phyloP scores from a whole-genome alignment of 2,888 invertebrate genomes.

The Mechanitis messenoides region DNA sequence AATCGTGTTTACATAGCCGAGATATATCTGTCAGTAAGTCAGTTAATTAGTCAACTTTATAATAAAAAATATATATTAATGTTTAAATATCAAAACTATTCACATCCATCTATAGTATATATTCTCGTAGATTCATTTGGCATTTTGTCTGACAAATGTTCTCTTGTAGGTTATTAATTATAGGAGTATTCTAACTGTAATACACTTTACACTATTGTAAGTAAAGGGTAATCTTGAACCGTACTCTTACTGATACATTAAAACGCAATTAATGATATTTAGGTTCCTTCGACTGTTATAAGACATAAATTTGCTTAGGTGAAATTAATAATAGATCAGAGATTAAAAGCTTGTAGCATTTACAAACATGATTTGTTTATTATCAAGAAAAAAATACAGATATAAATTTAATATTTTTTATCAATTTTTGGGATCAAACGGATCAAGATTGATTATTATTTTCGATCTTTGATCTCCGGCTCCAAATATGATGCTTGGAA shows the following conservation, averaged over 20 bases:
- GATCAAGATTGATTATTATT: no score
- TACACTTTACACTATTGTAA: constrained; percentile 3
- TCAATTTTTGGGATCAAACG: no score
- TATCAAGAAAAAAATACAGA: no score
- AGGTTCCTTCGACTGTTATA: not conserved
- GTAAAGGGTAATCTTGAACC: not conserved
- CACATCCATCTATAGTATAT: constrained; percentile 46
- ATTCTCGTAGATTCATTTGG: constrained; percentile 66
- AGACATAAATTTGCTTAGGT: not conserved
- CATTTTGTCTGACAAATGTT: constrained; percentile 73
- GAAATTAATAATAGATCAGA: not conserved
- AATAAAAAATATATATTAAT: no score
- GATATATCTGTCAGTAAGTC: no score
- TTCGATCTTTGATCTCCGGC: no score
- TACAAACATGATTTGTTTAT: no score
- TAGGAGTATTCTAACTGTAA: constrained; percentile 23
- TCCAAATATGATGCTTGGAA: no score
- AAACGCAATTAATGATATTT: not conserved
- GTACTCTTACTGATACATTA: not conserved
- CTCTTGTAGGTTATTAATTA: constrained; percentile 27
- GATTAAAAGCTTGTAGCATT: no score
- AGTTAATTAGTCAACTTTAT: no score
- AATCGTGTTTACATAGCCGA: no score
- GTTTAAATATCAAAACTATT: constrained; percentile 44
- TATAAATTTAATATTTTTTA: no score